Conservation (phyloP, 2,113 vertebrate genomes). For the Cnemophilus loriae region DNA sequence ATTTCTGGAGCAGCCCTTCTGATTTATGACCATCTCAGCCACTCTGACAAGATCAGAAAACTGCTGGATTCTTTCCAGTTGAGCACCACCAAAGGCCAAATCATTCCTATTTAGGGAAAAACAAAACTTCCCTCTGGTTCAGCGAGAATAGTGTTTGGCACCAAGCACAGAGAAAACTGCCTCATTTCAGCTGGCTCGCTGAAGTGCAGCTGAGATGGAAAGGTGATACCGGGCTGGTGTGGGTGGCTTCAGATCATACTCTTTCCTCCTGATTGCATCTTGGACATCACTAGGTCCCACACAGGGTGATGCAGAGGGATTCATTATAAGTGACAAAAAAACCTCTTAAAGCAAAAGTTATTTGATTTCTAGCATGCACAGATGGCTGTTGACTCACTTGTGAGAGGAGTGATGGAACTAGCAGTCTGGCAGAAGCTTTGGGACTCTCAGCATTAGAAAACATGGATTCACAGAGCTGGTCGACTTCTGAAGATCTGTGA, state of each 20-base stretch:
- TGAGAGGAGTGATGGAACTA: not conserved
- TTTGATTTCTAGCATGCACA: conserved; percentile 44
- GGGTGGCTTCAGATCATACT: conserved; percentile 39
- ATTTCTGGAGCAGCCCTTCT: conserved; percentile 40
- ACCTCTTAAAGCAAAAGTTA: conserved; percentile 8
- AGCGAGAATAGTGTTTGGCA: conserved; percentile 40
- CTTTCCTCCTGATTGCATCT: conserved; percentile 25
- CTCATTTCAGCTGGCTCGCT: not conserved
- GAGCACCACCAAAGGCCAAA: conserved; percentile 45
- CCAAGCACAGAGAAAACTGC: conserved; percentile 14
- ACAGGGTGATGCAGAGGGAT: conserved; percentile 21
- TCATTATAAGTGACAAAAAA: conserved; percentile 35
- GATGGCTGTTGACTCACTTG: conserved; percentile 58
- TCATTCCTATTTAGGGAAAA: conserved; percentile 66
- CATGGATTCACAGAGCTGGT: not conserved
- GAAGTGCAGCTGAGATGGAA: conserved; percentile 27
- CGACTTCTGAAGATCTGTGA: not conserved
- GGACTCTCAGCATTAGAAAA: not conserved
- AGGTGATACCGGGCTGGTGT: conserved; percentile 49
- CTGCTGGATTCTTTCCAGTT: conserved; percentile 49
- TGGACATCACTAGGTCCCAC: conserved; percentile 35
- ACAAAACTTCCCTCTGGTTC: conserved; percentile 55
- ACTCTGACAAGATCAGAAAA: conserved; percentile 42
- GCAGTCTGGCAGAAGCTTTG: conserved; percentile 12
- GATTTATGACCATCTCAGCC: conserved; percentile 44